These are phyloP conservation scores for Pogonomyrmex californicus DNA, from an alignment of 1,140 invertebrate genomes.

Conservation along the genomic window DNA sequence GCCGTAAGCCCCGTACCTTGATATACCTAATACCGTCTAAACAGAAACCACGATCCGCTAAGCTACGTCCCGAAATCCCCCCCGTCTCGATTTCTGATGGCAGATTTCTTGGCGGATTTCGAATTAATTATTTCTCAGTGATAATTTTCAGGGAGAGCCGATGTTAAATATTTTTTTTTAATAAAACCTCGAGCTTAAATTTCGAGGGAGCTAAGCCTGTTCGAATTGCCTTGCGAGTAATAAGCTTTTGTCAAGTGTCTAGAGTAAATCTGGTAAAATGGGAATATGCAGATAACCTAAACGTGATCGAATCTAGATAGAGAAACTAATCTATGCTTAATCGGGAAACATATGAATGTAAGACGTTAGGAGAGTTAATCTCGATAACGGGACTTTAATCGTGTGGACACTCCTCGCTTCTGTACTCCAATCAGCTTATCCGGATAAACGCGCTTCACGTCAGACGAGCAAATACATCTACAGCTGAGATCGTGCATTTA, in stretches of 20 bases:
- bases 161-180: not conserved
- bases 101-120: not conserved
- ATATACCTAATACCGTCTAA: constrained; percentile 10
- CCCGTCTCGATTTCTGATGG: not conserved
- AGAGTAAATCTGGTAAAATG: not conserved
- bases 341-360: not conserved
- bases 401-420: constrained; percentile 53
- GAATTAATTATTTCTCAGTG: not conserved
- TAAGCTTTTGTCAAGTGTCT: not conserved
- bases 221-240: not conserved
- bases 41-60: not conserved
- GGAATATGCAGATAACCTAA: not conserved
- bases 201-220: not conserved
- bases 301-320: not conserved
- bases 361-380: constrained; percentile 42
- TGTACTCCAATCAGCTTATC: constrained; percentile 69
- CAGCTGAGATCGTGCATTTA: not conserved
- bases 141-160: not conserved
- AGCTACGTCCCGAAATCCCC: not conserved
- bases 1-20: not conserved
- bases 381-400: constrained; percentile 30
- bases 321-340: constrained; percentile 3
- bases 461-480: constrained; percentile 33
- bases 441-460: constrained; percentile 43
- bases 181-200: not conserved